Base-by-base conservation (phyloP, 2,797 vertebrate genomes). In the Tangara arthus region DNA sequence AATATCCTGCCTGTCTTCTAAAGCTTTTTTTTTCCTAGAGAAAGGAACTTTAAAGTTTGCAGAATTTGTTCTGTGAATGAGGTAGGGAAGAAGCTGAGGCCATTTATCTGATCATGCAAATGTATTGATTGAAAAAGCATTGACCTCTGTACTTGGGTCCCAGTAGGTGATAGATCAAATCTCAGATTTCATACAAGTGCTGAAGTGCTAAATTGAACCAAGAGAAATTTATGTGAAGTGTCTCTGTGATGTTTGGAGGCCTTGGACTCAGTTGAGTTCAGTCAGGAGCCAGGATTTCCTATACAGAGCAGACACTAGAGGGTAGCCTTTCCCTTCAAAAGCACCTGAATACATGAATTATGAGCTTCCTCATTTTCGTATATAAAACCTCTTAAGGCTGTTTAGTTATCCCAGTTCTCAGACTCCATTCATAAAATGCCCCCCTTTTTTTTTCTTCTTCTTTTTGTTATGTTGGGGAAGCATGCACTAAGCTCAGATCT, bases 311-410 rank as follows among this genome's bases (percentile, higher is more conserved):
- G 55, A 80, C 89, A 5, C 89, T 93, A 95, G 90, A 73, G 93
- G 91, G 89, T 82, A 89, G 53, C 46, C 47, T 95, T 96, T n/a
- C 18, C 46, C 68, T 89, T 93, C 26, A 16, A 17, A 85, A 82
- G 28, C 30, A 30, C 23, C 30, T 16, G 3, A 19, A 14, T 27
- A 12, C 14, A 6, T 30, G 21, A 44, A 6, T 47, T 47, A 52
- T 0, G 18, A 52, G 28, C 49, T 91, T 75, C 69, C 37, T 49
- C 15, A 28, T 42, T 73, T 72, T 53, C 1, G 0, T 52, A 1
- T 81, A 12, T 72, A 50, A 70, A 91, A 53, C 52, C 32, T 92
- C 59, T 71, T 34, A 55, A 52, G 26, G 30, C 34, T 78, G 22
- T 92, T 76, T 39, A 78, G 55, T 89, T 93, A 73, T 24, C 57